A percentile compares a stretch with the other conserved stretches of the same genome.
Evolutionary conservation across 2,888 invertebrate species (phyloP).

Genomic region (Pomacea canaliculata): DNA sequence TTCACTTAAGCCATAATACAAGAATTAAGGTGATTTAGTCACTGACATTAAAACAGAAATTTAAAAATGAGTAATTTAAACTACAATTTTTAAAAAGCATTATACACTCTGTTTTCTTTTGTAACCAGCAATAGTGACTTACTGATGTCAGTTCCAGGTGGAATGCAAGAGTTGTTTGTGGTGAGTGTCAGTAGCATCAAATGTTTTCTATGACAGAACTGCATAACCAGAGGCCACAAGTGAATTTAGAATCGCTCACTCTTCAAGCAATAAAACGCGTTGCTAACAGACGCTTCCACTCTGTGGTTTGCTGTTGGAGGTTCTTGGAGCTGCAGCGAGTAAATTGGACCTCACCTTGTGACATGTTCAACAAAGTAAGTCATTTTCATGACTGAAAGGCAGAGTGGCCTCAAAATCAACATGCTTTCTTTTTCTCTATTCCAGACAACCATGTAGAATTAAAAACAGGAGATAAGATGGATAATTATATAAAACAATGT

Average conservation of each 20-base stretch:
- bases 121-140: too few species aligned
- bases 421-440: not conserved
- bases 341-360: conserved; percentile 79
- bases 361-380: conserved; percentile 77
- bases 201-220: conserved; percentile 36
- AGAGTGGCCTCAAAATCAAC: not conserved
- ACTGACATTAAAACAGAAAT: too few species aligned
- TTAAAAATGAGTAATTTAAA: too few species aligned
- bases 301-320: conserved; percentile 81
- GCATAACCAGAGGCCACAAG: conserved; percentile 35
- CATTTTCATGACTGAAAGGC: not conserved
- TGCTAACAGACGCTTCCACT: conserved; percentile 67
- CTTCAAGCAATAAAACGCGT: conserved; percentile 57
- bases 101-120: too few species aligned
- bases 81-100: too few species aligned
- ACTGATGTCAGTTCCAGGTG: too few species aligned
- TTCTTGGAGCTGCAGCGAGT: conserved; percentile 77
- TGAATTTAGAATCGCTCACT: conserved; percentile 53
- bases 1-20: too few species aligned
- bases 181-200: not conserved
- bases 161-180: too few species aligned
- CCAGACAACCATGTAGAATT: too few species aligned
- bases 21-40: too few species aligned
- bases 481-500: too few species aligned
- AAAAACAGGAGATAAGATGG: too few species aligned